These are phyloP conservation scores for Eurystomus glaucurus DNA, from an alignment of 2,797 vertebrate genomes.

Conservation along the genomic window DNA sequence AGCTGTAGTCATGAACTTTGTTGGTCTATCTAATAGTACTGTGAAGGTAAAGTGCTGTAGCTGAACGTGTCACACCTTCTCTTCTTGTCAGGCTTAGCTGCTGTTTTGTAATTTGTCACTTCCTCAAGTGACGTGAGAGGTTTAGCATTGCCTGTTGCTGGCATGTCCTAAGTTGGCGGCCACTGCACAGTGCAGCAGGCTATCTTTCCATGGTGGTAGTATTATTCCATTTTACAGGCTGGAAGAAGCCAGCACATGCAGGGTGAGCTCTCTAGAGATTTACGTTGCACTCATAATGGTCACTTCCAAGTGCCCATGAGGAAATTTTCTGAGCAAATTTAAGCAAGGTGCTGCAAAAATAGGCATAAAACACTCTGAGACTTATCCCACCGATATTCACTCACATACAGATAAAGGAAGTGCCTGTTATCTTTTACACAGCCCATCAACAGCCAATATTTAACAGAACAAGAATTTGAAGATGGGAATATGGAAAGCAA, in stretches of 20 bases:
- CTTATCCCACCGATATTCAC: background rate
- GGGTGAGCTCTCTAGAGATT: background rate
- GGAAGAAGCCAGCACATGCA: background rate
- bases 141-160: background rate
- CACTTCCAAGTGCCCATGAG: background rate
- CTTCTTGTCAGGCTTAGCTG: background rate
- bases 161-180: background rate
- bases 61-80: background rate
- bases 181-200: fast-evolving
- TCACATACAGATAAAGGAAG: background rate
- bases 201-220: background rate
- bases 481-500: background rate
- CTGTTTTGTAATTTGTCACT: background rate
- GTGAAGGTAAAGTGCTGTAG: background rate
- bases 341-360: background rate
- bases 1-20: background rate
- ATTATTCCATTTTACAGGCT: background rate
- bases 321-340: background rate
- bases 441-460: background rate
- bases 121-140: fast-evolving
- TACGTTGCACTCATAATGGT: background rate
- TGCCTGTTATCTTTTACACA: background rate
- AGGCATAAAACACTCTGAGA: background rate
- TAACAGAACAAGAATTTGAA: background rate
- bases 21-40: background rate